A percentile compares a stretch with the other conserved stretches of the same genome.
Conservation (phyloP, 2,888 invertebrate genomes). For the Microplitis deprimator region DNA sequence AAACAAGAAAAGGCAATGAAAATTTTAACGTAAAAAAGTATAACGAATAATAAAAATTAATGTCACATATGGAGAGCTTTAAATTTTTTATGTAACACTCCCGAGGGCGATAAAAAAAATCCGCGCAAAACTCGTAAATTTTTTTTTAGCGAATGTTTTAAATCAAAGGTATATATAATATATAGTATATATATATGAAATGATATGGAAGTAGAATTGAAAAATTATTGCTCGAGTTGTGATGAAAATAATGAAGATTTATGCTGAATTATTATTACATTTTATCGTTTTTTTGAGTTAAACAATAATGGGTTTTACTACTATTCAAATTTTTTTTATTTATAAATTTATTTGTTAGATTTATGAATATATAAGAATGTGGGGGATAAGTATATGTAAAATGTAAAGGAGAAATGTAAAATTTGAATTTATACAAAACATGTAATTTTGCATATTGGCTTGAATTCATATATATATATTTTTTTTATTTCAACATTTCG, state of each 20-base stretch:
- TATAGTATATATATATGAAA: not conserved
- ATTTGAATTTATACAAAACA: not conserved
- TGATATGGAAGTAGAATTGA: not conserved
- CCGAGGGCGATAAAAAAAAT: not conserved
- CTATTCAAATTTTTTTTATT: too few relatives aligned
- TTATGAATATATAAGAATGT: not conserved
- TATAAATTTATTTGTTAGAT: too few relatives aligned
- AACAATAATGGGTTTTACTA: not conserved
- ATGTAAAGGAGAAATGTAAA: not conserved
- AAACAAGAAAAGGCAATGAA: not conserved
- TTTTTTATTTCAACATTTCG: not conserved
- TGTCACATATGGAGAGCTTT: not conserved
- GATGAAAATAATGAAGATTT: not conserved
- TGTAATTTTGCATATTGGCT: not conserved
- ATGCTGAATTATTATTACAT: not conserved
- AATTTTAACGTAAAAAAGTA: not conserved
- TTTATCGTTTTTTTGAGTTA: not conserved
- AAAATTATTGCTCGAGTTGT: not conserved
- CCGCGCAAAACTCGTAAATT: not conserved
- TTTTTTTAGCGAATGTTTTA: not conserved
- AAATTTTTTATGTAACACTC: not conserved
- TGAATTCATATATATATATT: not conserved
- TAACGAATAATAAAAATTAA: not conserved
- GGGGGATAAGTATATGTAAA: not conserved
- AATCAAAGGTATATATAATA: not conserved